phyloP scores from a whole-genome alignment of 2,113 vertebrate species.

The Eurystomus gularis region DNA sequence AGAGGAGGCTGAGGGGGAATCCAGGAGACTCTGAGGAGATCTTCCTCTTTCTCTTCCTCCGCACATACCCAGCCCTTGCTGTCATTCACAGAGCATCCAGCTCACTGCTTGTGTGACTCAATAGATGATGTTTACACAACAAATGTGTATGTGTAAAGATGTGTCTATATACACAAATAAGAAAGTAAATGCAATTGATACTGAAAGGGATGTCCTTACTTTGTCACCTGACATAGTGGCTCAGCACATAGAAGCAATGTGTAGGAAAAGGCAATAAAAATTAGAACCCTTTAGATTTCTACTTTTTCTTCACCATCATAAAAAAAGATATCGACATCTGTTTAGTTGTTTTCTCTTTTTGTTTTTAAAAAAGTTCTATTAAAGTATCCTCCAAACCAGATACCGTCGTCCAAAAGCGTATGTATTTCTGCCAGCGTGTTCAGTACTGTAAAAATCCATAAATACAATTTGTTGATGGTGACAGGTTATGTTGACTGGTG shows the following conservation, averaged over 20 bases:
- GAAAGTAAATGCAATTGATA: neutral
- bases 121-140: neutral
- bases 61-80: neutral
- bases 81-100: neutral
- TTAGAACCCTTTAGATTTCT: neutral
- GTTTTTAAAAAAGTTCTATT: neutral
- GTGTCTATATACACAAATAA: neutral
- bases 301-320: neutral
- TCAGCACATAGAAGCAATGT: neutral
- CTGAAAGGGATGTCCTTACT: neutral
- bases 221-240: neutral
- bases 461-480: neutral
- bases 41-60: neutral
- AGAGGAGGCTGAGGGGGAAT: neutral
- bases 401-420: neutral
- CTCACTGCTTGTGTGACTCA: neutral
- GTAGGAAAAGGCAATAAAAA: neutral
- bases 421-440: neutral
- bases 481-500: neutral
- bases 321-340: neutral
- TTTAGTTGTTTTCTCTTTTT: neutral
- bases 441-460: neutral
- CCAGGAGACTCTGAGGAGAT: neutral
- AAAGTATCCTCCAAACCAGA: neutral
- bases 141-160: neutral